A percentile compares a stretch with the other conserved stretches of the same genome.
phyloP scores from a whole-genome alignment of 2,888 invertebrate genomes.

The Acrocyrtus sp. region DNA sequence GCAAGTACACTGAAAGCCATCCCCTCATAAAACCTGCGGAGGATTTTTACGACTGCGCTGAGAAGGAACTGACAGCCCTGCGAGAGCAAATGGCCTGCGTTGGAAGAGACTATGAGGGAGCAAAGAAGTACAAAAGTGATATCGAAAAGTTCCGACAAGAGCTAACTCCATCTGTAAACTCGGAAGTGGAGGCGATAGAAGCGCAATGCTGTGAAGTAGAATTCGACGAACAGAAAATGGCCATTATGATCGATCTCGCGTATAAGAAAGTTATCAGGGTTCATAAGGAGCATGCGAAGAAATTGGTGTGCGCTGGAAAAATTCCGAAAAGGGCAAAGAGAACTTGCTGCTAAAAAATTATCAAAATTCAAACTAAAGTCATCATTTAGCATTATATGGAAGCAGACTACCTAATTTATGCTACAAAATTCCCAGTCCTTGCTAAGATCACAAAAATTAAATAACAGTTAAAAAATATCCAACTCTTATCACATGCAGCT shows the following conservation, averaged over 20 bases:
- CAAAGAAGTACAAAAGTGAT: background rate
- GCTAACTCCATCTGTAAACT: background rate
- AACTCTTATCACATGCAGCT: too few species aligned
- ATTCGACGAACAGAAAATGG: background rate
- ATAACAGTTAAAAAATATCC: too few species aligned
- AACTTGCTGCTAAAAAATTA: background rate
- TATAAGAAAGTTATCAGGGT: background rate
- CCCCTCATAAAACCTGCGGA: background rate
- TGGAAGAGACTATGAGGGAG: background rate
- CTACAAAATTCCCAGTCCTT: too few species aligned
- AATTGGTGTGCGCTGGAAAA: background rate
- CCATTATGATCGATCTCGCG: background rate
- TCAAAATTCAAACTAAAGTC: too few species aligned
- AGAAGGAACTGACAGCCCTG: background rate
- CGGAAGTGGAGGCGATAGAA: background rate
- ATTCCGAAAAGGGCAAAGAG: background rate
- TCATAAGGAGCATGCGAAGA: slow-evolving; percentile 28
- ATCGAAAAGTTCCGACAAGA: background rate
- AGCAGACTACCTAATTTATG: too few species aligned
- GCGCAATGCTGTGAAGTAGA: background rate
- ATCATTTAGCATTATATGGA: too few species aligned
- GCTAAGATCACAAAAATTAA: too few species aligned
- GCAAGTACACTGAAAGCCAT: background rate
- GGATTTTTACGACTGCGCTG: background rate
- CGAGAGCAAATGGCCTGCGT: background rate